Percentiles rank a stretch among this genome's conserved stretches.
Conservation (phyloP, 2,888 invertebrate genomes). For the Epinotia bilunana region DNA sequence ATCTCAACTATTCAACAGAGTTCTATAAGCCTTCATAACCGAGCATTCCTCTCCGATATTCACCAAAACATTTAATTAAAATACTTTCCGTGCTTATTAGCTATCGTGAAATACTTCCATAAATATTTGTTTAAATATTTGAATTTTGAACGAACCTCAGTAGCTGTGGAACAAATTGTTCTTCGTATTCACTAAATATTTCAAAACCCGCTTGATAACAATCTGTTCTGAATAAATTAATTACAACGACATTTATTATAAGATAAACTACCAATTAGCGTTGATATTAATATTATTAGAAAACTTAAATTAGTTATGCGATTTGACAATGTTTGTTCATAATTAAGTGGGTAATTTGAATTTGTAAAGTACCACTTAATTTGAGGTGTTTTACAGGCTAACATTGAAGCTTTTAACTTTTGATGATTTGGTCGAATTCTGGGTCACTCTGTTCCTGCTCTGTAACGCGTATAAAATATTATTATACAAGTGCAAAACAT, state of each 20-base stretch:
- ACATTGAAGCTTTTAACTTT: neutral
- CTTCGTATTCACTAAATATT: conserved; percentile 66
- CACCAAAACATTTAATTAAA: conserved; percentile 66
- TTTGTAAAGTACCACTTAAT: conserved; percentile 28
- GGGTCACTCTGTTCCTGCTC: neutral
- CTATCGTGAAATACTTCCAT: conserved; percentile 59
- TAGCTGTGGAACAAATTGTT: conserved; percentile 74
- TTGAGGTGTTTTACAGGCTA: conserved; percentile 14
- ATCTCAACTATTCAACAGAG: conserved; percentile 47
- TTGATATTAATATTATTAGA: conserved; percentile 44
- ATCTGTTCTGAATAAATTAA: conserved; percentile 71
- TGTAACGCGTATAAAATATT: neutral
- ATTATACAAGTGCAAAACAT: too few species aligned
- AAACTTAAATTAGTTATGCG: conserved; percentile 38
- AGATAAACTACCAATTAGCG: conserved; percentile 70
- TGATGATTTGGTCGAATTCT: neutral
- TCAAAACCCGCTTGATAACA: conserved; percentile 62
- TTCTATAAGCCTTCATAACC: conserved; percentile 53
- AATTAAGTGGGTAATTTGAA: conserved; percentile 41
- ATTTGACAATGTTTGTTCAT: conserved; percentile 39
- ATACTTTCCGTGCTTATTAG: conserved; percentile 60
- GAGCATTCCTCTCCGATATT: conserved; percentile 49
- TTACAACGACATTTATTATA: conserved; percentile 67
- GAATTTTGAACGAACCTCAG: conserved; percentile 47
- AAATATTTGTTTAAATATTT: conserved; percentile 55